phyloP scores from a whole-genome alignment of 2,113 vertebrate genomes.

The Apistogramma diplotaenia region DNA sequence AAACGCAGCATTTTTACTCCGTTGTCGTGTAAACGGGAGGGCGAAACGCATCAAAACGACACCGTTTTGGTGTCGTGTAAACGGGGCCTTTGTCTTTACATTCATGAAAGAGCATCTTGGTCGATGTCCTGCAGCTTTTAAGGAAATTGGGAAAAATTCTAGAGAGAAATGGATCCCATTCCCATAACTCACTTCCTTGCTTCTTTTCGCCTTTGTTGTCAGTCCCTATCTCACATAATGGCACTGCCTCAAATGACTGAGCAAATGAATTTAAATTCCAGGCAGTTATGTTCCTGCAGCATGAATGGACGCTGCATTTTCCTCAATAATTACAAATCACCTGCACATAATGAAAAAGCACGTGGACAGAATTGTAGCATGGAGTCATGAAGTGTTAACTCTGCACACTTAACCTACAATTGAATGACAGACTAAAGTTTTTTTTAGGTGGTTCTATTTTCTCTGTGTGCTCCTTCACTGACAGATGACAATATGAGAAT shows the following conservation, averaged over 20 bases:
- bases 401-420: no score
- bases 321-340: neutral
- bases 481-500: accelerated
- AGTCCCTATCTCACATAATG: neutral
- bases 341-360: neutral
- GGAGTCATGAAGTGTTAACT: neutral
- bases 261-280: neutral
- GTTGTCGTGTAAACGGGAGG: no score
- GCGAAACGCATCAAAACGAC: no score
- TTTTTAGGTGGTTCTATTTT: neutral
- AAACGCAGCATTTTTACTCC: no score
- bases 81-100: neutral
- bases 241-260: neutral
- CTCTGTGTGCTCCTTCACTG: neutral
- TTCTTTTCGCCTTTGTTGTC: neutral
- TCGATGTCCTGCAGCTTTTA: neutral
- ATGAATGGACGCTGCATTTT: neutral
- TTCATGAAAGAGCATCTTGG: neutral
- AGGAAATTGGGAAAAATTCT: neutral
- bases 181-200: neutral
- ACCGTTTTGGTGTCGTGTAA: no score
- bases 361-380: neutral
- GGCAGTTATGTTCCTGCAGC: neutral
- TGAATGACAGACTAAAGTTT: neutral
- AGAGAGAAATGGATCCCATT: neutral